Percentiles rank a stretch among this genome's conserved stretches.
phyloP scores from a whole-genome alignment of 2,113 vertebrate genomes.

The Dipodomys ordii region DNA sequence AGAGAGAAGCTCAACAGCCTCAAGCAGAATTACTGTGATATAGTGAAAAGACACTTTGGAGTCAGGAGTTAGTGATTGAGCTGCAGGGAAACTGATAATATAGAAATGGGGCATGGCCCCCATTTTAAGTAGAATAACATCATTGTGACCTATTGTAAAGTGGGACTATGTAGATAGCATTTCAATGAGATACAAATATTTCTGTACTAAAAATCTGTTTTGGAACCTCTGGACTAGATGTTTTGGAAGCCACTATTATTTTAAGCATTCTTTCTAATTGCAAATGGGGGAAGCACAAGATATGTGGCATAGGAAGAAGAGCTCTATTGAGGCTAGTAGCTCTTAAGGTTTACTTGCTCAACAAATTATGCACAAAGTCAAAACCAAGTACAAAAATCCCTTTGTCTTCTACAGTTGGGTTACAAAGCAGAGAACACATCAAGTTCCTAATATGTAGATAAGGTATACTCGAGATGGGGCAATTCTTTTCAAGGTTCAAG shows the following conservation, averaged over 20 bases:
- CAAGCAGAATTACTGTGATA: not conserved
- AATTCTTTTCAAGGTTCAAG: not conserved
- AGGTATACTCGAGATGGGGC: not conserved
- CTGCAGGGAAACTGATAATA: not conserved
- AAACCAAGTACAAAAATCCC: not conserved
- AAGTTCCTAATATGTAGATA: not conserved
- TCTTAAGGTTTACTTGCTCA: not conserved
- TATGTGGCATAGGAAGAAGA: not conserved
- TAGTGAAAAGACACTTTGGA: not conserved
- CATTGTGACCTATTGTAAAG: not conserved
- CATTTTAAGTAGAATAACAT: not conserved
- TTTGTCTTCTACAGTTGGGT: not conserved
- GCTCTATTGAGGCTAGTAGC: not conserved
- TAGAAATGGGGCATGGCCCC: not conserved
- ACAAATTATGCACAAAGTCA: not conserved
- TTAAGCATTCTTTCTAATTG: slow-evolving; percentile 16
- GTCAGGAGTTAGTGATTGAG: not conserved
- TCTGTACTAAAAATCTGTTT: not conserved
- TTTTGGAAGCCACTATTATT: not conserved
- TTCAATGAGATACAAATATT: not conserved
- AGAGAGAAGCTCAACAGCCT: not conserved
- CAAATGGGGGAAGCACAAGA: not conserved
- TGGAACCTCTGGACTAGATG: not conserved
- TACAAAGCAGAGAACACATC: not conserved
- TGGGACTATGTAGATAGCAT: not conserved